Evolutionary conservation across 2,797 vertebrate genomes (phyloP).

Genomic region (Setipinna tenuifilis): DNA sequence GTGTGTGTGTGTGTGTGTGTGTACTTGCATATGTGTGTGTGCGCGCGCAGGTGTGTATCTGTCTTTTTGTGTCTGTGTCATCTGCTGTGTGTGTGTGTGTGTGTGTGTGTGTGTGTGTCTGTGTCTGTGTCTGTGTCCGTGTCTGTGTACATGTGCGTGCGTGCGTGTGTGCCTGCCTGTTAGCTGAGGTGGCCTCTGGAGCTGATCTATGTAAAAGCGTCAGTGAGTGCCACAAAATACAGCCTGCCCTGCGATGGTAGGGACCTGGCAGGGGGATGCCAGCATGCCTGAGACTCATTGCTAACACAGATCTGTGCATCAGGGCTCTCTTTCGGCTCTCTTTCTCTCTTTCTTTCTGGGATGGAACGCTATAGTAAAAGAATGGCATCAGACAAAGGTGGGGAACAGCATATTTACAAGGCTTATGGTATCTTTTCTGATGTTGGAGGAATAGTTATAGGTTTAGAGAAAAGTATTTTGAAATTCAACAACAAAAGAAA

Average conservation of each 20-base stretch:
- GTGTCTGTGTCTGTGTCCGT: no score
- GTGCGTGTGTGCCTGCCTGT: no score
- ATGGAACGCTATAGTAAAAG: no score
- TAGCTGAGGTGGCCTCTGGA: background rate
- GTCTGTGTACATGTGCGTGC: no score
- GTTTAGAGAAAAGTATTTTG: background rate
- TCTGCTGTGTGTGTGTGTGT: no score
- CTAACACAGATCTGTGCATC: background rate
- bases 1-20: background rate
- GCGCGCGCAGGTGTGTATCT: no score
- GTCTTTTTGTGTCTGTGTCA: no score
- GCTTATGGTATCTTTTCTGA: background rate
- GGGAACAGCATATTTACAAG: background rate
- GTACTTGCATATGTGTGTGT: conserved; percentile 6
- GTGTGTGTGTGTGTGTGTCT: no score
- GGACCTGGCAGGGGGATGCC: background rate
- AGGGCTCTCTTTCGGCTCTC: background rate
- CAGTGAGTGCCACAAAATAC: background rate
- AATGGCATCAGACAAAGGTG: background rate
- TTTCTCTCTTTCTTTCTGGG: no score
- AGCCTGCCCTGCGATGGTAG: background rate
- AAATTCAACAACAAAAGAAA: background rate
- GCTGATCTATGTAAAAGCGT: background rate
- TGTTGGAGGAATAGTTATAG: background rate
- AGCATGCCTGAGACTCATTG: background rate